Evolutionary conservation across 2,797 vertebrate species (phyloP).

Genomic region (Intellagama lesueurii): DNA sequence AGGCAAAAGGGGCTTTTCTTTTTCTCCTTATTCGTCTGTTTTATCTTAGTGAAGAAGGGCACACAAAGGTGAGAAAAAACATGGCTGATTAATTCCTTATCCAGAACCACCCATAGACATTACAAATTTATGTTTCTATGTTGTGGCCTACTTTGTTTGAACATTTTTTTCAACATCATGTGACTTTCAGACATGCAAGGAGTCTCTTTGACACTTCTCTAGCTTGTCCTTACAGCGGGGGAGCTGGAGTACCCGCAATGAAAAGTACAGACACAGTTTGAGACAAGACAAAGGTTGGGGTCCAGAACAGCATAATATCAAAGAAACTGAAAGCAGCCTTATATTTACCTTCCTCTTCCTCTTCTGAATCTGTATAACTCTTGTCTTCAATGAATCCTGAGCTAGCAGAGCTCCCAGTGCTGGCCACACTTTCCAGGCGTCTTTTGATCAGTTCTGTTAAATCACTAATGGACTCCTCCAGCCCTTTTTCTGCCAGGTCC

Average conservation of each 20-base stretch:
- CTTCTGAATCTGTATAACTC: conserved; percentile 95
- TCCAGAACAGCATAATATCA: background rate
- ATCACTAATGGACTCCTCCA: conserved; percentile 84
- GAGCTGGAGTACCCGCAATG: background rate
- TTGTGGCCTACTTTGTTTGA: too few species aligned
- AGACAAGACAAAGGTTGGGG: background rate
- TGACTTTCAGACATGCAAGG: too few species aligned
- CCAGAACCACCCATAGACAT: too few species aligned
- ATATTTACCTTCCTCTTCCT: conserved; percentile 93
- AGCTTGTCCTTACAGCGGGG: too few species aligned
- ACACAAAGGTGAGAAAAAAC: too few species aligned
- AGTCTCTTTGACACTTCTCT: background rate
- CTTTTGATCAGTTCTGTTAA: conserved; percentile 90
- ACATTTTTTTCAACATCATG: too few species aligned
- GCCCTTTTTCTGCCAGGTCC: conserved; percentile 79
- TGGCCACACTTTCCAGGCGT: conserved; percentile 93
- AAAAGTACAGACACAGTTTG: too few species aligned
- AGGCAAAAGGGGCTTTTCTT: too few species aligned
- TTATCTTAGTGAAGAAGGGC: too few species aligned
- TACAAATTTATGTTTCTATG: too few species aligned
- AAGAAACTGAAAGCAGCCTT: background rate
- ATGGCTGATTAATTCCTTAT: too few species aligned
- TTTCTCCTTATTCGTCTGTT: too few species aligned
- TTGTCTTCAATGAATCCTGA: conserved; percentile 97
- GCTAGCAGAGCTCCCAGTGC: conserved; percentile 94